Evolutionary conservation across 2,888 invertebrate species (phyloP).

Genomic region (Congeria kusceri): DNA sequence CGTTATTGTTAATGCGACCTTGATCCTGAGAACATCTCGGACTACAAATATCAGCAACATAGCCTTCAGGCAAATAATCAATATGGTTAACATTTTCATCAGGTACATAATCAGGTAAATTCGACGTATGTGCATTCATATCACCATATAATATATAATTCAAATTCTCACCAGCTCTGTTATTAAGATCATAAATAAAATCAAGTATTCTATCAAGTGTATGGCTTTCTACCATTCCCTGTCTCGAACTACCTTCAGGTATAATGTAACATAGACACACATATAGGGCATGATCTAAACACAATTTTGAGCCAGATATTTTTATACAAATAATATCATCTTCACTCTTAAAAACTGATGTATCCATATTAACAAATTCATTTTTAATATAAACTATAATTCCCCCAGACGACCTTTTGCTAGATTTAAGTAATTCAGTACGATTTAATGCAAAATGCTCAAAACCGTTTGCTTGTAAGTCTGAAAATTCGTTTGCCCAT

Average conservation of each 20-base stretch:
- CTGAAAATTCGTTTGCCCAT: constrained; percentile 2
- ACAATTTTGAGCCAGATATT: not conserved
- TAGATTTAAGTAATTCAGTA: not conserved
- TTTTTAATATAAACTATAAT: not conserved
- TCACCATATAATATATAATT: constrained; percentile 25
- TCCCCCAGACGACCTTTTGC: not conserved
- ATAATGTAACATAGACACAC: not conserved
- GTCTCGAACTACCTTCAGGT: not conserved
- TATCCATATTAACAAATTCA: not conserved
- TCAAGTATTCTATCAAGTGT: constrained; percentile 17
- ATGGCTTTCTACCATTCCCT: not conserved
- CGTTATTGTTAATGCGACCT: constrained; percentile 7
- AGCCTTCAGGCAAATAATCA: constrained; percentile 23
- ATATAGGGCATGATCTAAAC: not conserved
- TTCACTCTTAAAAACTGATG: too few species aligned
- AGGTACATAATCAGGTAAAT: constrained; percentile 23
- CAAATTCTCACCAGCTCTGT: not conserved
- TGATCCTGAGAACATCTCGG: constrained; percentile 9
- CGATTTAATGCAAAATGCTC: not conserved
- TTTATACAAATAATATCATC: not conserved
- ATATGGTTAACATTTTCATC: constrained; percentile 13
- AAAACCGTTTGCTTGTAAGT: not conserved
- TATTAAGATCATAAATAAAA: constrained; percentile 3
- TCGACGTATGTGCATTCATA: constrained; percentile 3
- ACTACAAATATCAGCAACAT: not conserved